phyloP scores from a whole-genome alignment of 2,113 vertebrate species.

The Spermophilus dauricus region DNA sequence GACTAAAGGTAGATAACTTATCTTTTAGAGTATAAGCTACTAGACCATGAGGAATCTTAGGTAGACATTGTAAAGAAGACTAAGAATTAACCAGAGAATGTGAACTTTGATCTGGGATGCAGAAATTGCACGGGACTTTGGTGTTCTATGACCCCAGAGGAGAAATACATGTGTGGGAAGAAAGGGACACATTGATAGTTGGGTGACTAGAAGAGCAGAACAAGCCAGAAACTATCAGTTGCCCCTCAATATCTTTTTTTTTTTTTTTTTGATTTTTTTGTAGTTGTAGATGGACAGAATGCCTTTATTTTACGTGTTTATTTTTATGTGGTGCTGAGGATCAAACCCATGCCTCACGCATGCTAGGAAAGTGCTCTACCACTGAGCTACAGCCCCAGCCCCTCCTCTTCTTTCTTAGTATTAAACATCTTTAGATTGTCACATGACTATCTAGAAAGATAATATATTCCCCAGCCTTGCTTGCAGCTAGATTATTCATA shows the following conservation, averaged over 20 bases:
- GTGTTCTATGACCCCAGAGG: not conserved
- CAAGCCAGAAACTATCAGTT: not conserved
- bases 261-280: not conserved
- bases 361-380: too few species aligned
- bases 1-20: not conserved
- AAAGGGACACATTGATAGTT: not conserved
- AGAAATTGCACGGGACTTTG: not conserved
- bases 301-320: too few species aligned
- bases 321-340: too few species aligned
- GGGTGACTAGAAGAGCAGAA: not conserved
- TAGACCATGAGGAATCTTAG: not conserved
- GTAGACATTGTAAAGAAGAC: not conserved
- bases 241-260: not conserved
- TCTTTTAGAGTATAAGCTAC: conserved; percentile 2
- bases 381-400: too few species aligned
- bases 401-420: not conserved
- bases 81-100: conserved; percentile 31
- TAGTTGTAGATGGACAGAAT: too few species aligned
- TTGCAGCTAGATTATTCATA: not conserved
- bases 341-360: too few species aligned
- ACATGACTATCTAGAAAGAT: not conserved
- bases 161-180: not conserved
- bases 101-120: conserved; percentile 10
- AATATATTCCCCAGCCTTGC: not conserved
- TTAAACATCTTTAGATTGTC: conserved; percentile 18